Base-by-base conservation (phyloP, 2,888 invertebrate genomes). In the Torymus texanus region DNA sequence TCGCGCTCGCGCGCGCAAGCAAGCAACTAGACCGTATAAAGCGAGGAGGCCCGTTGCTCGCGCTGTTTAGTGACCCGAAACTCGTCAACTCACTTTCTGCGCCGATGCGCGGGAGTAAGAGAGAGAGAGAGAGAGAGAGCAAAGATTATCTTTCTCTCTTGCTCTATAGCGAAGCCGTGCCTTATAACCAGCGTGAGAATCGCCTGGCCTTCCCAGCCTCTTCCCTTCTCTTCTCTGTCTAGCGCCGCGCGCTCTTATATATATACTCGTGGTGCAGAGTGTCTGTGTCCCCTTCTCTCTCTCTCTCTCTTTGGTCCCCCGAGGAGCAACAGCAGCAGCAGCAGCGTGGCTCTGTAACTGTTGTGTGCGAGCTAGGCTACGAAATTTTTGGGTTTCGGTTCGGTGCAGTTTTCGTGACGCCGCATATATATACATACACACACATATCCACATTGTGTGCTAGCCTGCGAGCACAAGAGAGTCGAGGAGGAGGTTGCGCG, bases 1-100 rank as follows among this genome's bases (percentile, higher is more conserved):
- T n/a, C n/a, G n/a, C n/a, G n/a, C n/a, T n/a, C n/a, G n/a, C n/a
- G 2, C 18, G 12, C 21, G 14, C 8, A 21, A 14, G 18, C 80
- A 72, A 63, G 82, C 80, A 86, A 86, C 83, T 87, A 84, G 85
- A 86, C 85, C 86, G 86, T 83, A 84, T 82, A 85, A 79, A 82
- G 50, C 21, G 13, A 13, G 4, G 41, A n/a, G 41, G 58, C 51
- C 70, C 70, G 76, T 65, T 63, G 77, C 70, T 70, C 63, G 61
- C 70, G 85, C 83, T 83, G 83, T 85, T 84, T 84, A 84, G 83
- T 85, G 85, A 84, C 83, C 85, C 84, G 82, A 83, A 82, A 85
- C 84, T 74, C 82, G 78, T 82, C 83, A 80, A 84, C 83, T 84
- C 84, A 85, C 84, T 85, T 84, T 85, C 83, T 82, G 76, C 75